Conservation (phyloP, 1,140 invertebrate species). For the Cydia amplana region DNA sequence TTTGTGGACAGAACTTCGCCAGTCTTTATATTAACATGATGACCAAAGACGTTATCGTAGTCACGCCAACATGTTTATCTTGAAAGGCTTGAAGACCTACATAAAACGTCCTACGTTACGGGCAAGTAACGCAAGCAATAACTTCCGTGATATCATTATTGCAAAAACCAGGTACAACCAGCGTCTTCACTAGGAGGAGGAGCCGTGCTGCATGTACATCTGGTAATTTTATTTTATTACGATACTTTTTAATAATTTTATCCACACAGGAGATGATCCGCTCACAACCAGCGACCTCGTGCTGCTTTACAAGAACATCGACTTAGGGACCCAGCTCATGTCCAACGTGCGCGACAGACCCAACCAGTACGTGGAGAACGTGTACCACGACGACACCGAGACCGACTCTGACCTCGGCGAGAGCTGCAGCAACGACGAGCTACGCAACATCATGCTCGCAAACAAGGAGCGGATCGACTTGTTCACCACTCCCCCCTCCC, state of each 20-base stretch:
- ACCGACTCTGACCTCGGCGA: conserved; percentile 66
- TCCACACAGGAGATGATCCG: conserved; percentile 42
- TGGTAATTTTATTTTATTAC: background rate
- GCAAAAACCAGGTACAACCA: no score
- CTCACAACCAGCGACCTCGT: conserved; percentile 59
- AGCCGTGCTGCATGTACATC: no score
- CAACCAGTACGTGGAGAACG: conserved; percentile 67
- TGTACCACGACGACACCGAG: conserved; percentile 62
- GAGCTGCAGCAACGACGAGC: conserved; percentile 57
- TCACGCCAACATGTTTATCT: no score
- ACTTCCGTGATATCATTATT: background rate
- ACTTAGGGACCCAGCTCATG: conserved; percentile 53
- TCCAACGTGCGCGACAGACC: conserved; percentile 41
- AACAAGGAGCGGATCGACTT: conserved; percentile 64
- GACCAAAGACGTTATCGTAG: no score
- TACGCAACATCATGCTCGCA: conserved; percentile 52
- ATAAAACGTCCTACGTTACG: no score
- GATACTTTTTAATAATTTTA: conserved; percentile 28
- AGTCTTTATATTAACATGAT: no score
- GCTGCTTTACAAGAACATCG: conserved; percentile 68
- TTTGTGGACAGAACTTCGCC: no score
- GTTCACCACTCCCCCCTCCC: conserved; percentile 48
- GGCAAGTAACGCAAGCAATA: background rate
- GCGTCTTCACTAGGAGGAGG: no score
- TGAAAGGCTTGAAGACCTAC: no score